These are phyloP conservation scores for Erebia aethiops DNA, from an alignment of 2,888 invertebrate genomes.

Conservation along the genomic window DNA sequence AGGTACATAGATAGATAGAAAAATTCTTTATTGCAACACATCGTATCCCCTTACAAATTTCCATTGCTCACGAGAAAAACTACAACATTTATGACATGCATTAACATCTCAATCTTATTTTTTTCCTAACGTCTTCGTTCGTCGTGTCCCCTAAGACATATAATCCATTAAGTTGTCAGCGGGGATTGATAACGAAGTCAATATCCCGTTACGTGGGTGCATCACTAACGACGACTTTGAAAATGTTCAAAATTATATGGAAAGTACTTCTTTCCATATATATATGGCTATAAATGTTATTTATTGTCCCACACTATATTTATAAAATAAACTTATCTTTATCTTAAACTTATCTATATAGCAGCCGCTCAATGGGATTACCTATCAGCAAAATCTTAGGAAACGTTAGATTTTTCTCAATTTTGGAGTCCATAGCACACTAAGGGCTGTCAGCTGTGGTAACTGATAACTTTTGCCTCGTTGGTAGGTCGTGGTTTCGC, in stretches of 20 bases:
- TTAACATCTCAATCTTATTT: constrained; percentile 26
- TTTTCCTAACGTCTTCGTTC: constrained; percentile 29
- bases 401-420: too few species aligned
- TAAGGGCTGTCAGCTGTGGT: too few species aligned
- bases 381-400: too few species aligned
- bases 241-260: constrained; percentile 16
- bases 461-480: too few species aligned
- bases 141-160: constrained; percentile 42
- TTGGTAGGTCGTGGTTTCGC: too few species aligned
- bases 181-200: constrained; percentile 76
- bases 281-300: too few species aligned
- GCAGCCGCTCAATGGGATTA: too few species aligned
- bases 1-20: not conserved
- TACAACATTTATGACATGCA: constrained; percentile 29
- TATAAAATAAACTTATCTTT: too few species aligned
- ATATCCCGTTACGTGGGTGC: constrained; percentile 71
- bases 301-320: too few species aligned
- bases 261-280: too few species aligned
- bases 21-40: not conserved
- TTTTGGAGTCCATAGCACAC: too few species aligned
- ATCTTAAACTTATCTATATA: too few species aligned
- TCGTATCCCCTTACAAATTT: not conserved
- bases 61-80: constrained; percentile 14
- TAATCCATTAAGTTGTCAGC: constrained; percentile 76
- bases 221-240: constrained; percentile 46